A percentile compares a stretch with the other conserved stretches of the same genome.
Conservation (phyloP, 2,888 invertebrate genomes). For the Euphydryas editha region DNA sequence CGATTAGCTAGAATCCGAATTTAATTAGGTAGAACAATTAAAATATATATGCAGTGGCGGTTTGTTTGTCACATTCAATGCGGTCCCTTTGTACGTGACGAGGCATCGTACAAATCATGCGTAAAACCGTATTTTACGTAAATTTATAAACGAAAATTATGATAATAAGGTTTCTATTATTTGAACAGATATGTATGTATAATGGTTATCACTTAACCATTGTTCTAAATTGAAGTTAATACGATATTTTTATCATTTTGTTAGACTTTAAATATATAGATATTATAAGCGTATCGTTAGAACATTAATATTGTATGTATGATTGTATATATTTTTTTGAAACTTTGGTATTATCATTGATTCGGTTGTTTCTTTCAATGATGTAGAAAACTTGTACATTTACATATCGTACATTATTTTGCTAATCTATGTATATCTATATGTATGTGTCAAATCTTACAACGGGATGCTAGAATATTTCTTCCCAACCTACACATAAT, state of each 20-base stretch:
- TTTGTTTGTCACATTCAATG: slow-evolving; percentile 41
- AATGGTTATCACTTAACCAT: background rate
- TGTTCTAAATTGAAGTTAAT: background rate
- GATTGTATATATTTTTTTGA: no score
- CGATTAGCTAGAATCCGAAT: slow-evolving; percentile 11
- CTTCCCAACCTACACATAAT: no score
- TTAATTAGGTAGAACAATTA: slow-evolving; percentile 38
- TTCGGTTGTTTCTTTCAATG: no score
- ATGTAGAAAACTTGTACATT: no score
- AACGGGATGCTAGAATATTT: no score
- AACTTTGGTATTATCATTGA: no score
- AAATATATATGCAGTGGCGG: slow-evolving; percentile 28
- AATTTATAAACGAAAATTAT: slow-evolving; percentile 16
- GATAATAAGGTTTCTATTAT: slow-evolving; percentile 4
- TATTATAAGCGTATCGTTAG: background rate
- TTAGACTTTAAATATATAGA: background rate
- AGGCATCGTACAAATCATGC: slow-evolving; percentile 35
- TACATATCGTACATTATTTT: no score
- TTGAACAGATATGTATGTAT: background rate
- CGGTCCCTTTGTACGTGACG: slow-evolving; percentile 36
- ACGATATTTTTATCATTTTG: background rate
- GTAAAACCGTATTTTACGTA: slow-evolving; percentile 15
- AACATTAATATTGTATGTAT: no score
- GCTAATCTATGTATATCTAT: no score
- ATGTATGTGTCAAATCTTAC: no score